Base-by-base conservation (phyloP, 2,888 invertebrate genomes). In the Flexamia atlantica region DNA sequence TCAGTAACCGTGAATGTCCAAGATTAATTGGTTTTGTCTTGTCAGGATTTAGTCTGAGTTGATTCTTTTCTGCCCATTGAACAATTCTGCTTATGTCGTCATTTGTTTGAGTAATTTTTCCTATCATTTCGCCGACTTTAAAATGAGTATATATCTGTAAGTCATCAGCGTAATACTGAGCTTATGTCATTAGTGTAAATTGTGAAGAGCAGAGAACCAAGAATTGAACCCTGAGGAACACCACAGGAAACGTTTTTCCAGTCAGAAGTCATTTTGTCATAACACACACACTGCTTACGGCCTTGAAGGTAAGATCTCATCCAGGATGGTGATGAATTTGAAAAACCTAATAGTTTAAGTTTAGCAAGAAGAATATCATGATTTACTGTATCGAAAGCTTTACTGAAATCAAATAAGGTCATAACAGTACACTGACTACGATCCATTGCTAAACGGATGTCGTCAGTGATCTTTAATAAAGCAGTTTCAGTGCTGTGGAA, bases 371-470 rank as follows among this genome's bases (percentile, higher is more conserved):
- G 30, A 32, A 70, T 30, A 12, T 32, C 9, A 30, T 70, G 32
- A 25, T 70, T 70, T 30, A 70, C 70, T 32, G 14, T 70, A 3
- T 70, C 32, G 17, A 70, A 70, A 20, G 70, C 70, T 70, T 70
- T 70, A 9, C 9, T 28, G n/a, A 70, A 70, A 30, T 70, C 32
- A 30, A 70, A 60, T 60, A 60, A 23, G 9, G 60, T 60, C 14
- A 68, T 10, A 2, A 68, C 1, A 2, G 7, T 68, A n/a, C 68
- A 68, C 14, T 68, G 68, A 28, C 68, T 68, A n/a, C 68, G 68
- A 36, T 70, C 70, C 40, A 70, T 70, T 23, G 70, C 70, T 23
- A 68, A 30, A 9, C 17, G 68, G 1, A 68, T 68, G 32, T 68
- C 68, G 5, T 70, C 23, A 70, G 68, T 68, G 68, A 70, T 70